These are phyloP conservation scores for Corythoichthys intestinalis DNA, from an alignment of 2,113 vertebrate genomes.

Conservation along the genomic window DNA sequence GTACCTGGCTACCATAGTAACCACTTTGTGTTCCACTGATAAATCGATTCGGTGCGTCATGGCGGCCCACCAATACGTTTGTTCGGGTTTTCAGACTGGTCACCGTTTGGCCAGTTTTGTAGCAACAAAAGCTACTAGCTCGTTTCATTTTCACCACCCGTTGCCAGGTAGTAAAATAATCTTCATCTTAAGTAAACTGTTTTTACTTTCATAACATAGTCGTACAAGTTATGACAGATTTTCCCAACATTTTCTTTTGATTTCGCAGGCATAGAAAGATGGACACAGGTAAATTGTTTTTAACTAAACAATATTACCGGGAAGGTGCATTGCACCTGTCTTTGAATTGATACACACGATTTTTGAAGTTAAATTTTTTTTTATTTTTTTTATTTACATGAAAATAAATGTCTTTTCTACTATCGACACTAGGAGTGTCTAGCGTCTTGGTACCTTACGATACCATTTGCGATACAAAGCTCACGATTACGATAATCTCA, in stretches of 20 bases:
- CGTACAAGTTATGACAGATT: neutral
- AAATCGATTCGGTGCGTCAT: neutral
- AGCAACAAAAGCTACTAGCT: too few species aligned
- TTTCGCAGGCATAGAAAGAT: neutral
- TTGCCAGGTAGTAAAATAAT: too few species aligned
- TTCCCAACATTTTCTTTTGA: neutral
- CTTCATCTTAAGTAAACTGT: too few species aligned
- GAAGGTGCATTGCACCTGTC: neutral
- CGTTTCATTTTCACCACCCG: too few species aligned
- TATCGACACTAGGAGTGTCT: too few species aligned
- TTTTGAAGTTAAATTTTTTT: neutral
- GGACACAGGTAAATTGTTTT: neutral
- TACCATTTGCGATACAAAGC: too few species aligned
- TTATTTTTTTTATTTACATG: neutral
- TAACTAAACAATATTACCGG: neutral
- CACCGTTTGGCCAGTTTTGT: too few species aligned
- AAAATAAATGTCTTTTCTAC: neutral
- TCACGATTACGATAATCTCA: too few species aligned
- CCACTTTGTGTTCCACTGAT: neutral
- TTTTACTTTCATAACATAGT: too few species aligned
- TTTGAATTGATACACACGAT: neutral
- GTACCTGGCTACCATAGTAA: neutral
- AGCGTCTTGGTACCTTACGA: too few species aligned
- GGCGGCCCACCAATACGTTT: neutral
- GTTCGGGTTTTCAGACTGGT: neutral